Evolutionary conservation across 1,140 invertebrate species (phyloP).

Genomic region (Atta texana): DNA sequence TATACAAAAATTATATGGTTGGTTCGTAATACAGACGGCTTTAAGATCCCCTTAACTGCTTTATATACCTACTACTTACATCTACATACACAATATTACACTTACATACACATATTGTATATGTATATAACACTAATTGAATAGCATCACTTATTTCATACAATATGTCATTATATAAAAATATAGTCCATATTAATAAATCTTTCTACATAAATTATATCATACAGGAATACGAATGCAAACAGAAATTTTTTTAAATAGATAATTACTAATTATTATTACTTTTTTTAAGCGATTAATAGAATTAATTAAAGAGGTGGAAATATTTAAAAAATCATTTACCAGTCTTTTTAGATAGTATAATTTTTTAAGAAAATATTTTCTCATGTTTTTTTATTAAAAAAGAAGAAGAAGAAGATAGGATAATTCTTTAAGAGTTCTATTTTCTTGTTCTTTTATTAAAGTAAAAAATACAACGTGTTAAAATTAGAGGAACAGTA

Average conservation of each 20-base stretch:
- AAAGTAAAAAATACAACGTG: not conserved
- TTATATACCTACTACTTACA: not conserved
- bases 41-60: not conserved
- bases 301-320: not conserved
- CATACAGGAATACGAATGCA: not conserved
- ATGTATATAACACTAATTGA: not conserved
- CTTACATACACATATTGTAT: not conserved
- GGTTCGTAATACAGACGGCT: too few relatives aligned
- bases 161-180: not conserved
- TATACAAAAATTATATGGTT: too few relatives aligned
- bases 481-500: not conserved
- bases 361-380: not conserved
- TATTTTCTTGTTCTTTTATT: too few relatives aligned
- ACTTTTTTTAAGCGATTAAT: not conserved
- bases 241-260: not conserved
- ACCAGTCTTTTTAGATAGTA: not conserved
- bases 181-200: slow-evolving; percentile 4
- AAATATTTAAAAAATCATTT: not conserved
- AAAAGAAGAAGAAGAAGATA: too few relatives aligned
- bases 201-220: not conserved
- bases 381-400: not conserved
- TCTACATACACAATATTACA: not conserved
- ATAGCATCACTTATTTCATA: not conserved
- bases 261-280: not conserved
- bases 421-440: too few relatives aligned